Base-by-base conservation (phyloP, 2,888 invertebrate species). In the Nyleta sp. region DNA sequence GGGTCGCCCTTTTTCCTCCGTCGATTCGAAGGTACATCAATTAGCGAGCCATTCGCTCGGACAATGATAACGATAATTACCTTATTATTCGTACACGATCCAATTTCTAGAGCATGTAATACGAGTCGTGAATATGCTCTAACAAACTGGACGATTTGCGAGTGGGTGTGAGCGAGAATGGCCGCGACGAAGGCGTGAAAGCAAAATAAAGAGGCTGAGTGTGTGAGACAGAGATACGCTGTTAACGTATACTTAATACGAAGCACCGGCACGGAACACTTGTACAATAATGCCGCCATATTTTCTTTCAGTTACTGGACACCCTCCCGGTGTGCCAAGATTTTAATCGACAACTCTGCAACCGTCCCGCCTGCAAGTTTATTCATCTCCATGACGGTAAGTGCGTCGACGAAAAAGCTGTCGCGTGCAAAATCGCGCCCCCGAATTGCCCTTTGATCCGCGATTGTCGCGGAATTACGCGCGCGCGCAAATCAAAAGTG, bases 271-370 rank as follows among this genome's bases (percentile, higher is more conserved):
- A 31, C 57, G 68, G 73, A 78, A 75, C 80, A 79, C 59, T 72
- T 83, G 81, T 86, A 85, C 85, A 88, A 83, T 84, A 84, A 81
- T 86, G 82, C 82, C 84, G 87, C 84, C 84, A 85, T 87, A 87
- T 90, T 90, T 90, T 91, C 91, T 95, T 96, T 91, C 96, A 98
- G 98, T 98, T 98, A 97, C 98, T 97, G 98, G 98, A 97, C 98
- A 98, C 97, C 97, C 98, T 97, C 97, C 98, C 96, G 97, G 98
- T 97, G 96, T 98, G 97, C 98, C 98, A 97, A 97, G 98, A 97
- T 98, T 98, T 98, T 98, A 98, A 97, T 96, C 96, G 96, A 93
- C 97, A 97, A 94, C 95, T 96, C 93, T 97, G 97, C 94, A 95
- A 95, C 94, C 95, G 97, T 94, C 95, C 96, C 93, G 96, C 97